Percentiles rank a stretch among this genome's conserved stretches.
These are phyloP conservation scores for Leptobrachium ailaonicum DNA, from an alignment of 2,113 vertebrate species.

Conservation along the genomic window DNA sequence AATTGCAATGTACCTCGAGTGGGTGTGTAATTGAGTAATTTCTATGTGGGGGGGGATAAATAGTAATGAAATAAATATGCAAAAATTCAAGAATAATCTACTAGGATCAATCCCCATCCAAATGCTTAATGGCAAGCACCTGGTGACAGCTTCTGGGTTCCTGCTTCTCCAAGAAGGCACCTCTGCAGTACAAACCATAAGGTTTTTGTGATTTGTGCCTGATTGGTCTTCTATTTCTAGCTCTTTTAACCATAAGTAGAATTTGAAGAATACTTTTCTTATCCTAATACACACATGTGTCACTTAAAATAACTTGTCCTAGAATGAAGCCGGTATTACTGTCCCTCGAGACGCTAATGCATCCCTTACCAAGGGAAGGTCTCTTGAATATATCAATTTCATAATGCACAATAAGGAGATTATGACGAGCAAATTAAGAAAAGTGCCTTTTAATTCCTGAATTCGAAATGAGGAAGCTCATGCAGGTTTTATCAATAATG, in stretches of 20 bases:
- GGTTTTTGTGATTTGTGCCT: background rate
- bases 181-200: background rate
- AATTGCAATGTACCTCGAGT: too few relatives aligned
- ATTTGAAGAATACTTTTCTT: too few relatives aligned
- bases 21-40: too few relatives aligned
- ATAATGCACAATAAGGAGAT: conserved; percentile 17
- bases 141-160: conserved; percentile 15
- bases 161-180: conserved; percentile 13
- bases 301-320: too few relatives aligned
- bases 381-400: conserved; percentile 7
- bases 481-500: background rate
- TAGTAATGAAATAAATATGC: background rate
- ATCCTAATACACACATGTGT: too few relatives aligned
- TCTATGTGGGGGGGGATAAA: too few relatives aligned
- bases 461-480: background rate
- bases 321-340: too few relatives aligned
- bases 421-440: conserved; percentile 33
- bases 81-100: conserved; percentile 3
- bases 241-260: too few relatives aligned
- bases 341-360: too few relatives aligned
- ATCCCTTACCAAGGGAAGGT: too few relatives aligned
- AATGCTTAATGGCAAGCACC: conserved; percentile 15
- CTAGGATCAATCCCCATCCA: background rate
- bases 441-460: conserved; percentile 22
- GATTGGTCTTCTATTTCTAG: too few relatives aligned